Base-by-base conservation (phyloP, 2,797 vertebrate genomes). In the Sebastes goodei region DNA sequence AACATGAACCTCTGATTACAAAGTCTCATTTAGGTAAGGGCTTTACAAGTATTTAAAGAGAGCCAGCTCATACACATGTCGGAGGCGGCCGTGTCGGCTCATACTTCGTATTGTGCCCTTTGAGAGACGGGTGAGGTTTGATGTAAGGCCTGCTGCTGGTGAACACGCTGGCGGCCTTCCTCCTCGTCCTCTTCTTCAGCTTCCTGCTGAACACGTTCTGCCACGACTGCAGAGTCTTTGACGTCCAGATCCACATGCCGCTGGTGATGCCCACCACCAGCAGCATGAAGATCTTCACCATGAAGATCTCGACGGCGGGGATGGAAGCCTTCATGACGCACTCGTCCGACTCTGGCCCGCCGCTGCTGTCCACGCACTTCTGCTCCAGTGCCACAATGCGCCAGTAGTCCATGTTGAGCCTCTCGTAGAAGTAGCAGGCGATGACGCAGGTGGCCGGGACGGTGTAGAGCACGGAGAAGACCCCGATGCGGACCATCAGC, bases 201-300 rank as follows among this genome's bases (percentile, higher is more conserved):
- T 97, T 96, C 78, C 96, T 95, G 92, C 97, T 97, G 83, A 98
- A 99, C 64, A 99, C 96, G 0, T 96, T 96, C 93, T 99, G 98
- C 99, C 99, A 99, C 6, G 99, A 98, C 79, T 99, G 98, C 81
- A 99, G 94, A 0, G 98, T 99, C 94, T 99, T 99, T 76, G 98
- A 97, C 30, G 98, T 99, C 99, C 99, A 99, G 93, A 99, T 97
- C 99, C 99, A 99, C 96, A 99, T 97, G 53, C 99, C 98, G 7
- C 98, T 99, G 14, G 98, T 99, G 93, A 99, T 98, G 77, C 99
- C 99, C 92, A 99, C 98, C 72, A 99, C 97, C 88, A 99, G 81
- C 52, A 99, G 93, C 99, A 99, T 99, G 92, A 98, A 99, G 69
- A 99, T 96, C 93, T 99, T 99, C 72, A 99, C 97, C 98, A 99